Conservation (phyloP, 2,888 invertebrate species). For the Lycocerus yunnanus region DNA sequence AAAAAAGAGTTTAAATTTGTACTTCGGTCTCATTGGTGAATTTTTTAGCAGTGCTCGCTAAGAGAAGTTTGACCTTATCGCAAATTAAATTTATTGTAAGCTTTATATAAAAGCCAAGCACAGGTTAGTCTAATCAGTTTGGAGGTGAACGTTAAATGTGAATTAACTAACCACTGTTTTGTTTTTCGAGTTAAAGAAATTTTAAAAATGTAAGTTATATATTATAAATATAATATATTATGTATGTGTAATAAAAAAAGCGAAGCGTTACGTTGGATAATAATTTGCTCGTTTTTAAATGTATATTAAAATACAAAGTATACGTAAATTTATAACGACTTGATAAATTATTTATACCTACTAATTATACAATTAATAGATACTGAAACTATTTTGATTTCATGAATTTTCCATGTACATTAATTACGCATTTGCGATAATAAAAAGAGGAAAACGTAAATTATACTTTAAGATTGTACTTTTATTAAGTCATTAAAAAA, state of each 20-base stretch:
- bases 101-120: background rate
- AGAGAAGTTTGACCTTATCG: constrained; percentile 3
- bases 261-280: too few species aligned
- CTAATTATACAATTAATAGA: too few species aligned
- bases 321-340: too few species aligned
- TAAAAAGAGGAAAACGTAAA: background rate
- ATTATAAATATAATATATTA: too few species aligned
- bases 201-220: constrained; percentile 1
- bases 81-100: background rate
- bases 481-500: background rate
- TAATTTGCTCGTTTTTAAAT: too few species aligned
- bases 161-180: background rate
- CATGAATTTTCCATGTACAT: too few species aligned
- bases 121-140: background rate
- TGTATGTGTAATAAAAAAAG: too few species aligned
- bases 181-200: background rate
- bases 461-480: background rate
- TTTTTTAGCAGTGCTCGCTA: background rate
- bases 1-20: background rate
- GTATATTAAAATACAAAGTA: too few species aligned
- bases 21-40: background rate
- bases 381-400: too few species aligned
- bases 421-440: background rate
- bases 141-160: background rate
- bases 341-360: too few species aligned